Percentiles rank a stretch among this genome's conserved stretches.
These are phyloP conservation scores for Pomatostomus ruficeps DNA, from an alignment of 2,113 vertebrate species.

Conservation along the genomic window DNA sequence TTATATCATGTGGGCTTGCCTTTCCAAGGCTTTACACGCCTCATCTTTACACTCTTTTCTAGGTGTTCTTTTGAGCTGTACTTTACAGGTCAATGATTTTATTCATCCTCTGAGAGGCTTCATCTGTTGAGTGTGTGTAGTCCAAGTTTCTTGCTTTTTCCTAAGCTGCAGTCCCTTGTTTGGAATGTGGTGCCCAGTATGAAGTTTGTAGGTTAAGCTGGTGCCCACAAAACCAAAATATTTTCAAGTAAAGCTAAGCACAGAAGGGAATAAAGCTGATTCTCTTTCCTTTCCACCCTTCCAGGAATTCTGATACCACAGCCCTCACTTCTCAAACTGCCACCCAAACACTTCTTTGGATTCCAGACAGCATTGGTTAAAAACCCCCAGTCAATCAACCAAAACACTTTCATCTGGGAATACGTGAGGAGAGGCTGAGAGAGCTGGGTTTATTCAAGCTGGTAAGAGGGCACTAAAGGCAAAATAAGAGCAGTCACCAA, in stretches of 20 bases:
- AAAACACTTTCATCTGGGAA: neutral
- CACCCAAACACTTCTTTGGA: neutral
- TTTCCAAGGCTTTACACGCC: neutral
- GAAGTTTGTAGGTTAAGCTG: neutral
- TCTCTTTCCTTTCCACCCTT: neutral
- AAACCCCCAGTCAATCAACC: neutral
- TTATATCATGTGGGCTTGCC: neutral
- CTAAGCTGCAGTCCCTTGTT: neutral
- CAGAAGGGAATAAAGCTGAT: neutral
- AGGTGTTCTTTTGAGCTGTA: neutral
- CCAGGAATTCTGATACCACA: neutral
- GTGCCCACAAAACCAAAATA: neutral
- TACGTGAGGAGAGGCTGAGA: neutral
- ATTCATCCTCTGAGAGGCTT: neutral
- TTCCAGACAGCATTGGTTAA: neutral
- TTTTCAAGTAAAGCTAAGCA: neutral
- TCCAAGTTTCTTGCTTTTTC: neutral
- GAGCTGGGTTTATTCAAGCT: neutral
- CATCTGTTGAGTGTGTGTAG: neutral
- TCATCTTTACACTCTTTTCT: neutral
- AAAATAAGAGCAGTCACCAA: neutral
- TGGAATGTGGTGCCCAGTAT: neutral
- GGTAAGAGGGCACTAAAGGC: neutral
- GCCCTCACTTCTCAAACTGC: neutral
- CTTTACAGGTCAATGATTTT: neutral